Evolutionary conservation across 2,797 vertebrate genomes (phyloP).

Genomic region (Gallinago solitaria): DNA sequence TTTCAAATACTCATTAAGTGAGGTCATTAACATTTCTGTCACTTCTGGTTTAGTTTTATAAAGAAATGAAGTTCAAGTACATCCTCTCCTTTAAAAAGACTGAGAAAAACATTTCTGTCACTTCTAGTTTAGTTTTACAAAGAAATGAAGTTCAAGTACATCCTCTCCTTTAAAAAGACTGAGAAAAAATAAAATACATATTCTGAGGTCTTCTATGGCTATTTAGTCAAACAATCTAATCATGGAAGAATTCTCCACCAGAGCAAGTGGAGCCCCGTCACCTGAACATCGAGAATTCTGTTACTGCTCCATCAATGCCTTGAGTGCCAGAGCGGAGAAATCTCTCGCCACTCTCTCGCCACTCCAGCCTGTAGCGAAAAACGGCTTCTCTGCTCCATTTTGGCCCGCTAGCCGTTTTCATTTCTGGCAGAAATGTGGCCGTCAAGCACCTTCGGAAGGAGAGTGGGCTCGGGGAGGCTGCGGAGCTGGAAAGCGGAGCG

Average conservation of each 20-base stretch:
- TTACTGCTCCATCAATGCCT: not conserved
- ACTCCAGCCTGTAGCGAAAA: not conserved
- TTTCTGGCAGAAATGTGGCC: not conserved
- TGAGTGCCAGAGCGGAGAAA: not conserved
- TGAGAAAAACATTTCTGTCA: not conserved
- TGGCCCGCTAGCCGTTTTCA: not conserved
- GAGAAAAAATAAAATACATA: not conserved
- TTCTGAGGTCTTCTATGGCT: not conserved
- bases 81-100: not conserved
- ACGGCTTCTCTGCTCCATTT: not conserved
- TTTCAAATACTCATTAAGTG: not conserved
- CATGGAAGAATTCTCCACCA: not conserved
- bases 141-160: not conserved
- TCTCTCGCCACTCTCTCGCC: accelerated
- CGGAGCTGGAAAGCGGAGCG: not conserved
- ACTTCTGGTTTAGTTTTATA: not conserved
- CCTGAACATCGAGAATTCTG: not conserved
- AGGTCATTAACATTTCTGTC: not conserved
- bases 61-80: not conserved
- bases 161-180: not conserved
- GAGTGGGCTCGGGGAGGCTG: too few relatives aligned
- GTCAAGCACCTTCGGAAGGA: accelerated
- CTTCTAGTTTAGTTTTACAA: not conserved
- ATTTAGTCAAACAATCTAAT: not conserved
- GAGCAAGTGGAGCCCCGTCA: not conserved